Conservation (phyloP, 2,888 invertebrate species). For the Eudemis profundana region DNA sequence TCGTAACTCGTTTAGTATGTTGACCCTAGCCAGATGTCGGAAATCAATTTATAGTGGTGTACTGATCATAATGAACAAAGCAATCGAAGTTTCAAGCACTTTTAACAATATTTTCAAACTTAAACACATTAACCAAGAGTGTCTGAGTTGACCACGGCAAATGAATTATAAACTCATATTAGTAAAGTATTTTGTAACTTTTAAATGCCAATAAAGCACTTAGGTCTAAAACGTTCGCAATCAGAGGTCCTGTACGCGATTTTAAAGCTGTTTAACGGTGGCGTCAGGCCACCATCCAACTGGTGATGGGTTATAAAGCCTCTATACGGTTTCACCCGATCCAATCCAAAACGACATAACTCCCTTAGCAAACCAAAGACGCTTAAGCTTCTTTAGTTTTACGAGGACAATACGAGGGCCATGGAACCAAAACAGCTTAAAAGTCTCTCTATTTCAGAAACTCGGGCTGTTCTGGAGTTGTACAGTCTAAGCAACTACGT, state of each 20-base stretch:
- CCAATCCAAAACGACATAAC: background rate
- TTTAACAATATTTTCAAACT: no score
- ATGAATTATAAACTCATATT: background rate
- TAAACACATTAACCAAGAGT: no score
- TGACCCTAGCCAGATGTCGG: no score
- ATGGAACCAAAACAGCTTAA: background rate
- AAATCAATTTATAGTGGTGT: no score
- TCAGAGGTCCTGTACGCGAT: background rate
- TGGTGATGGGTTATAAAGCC: slow-evolving; percentile 16
- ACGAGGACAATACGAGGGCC: background rate
- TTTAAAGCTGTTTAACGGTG: slow-evolving; percentile 9
- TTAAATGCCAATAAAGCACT: background rate
- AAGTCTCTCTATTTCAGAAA: background rate
- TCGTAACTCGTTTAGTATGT: no score
- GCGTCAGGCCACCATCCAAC: slow-evolving; percentile 1
- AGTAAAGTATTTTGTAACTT: background rate
- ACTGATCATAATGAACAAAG: no score
- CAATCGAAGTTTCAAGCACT: no score
- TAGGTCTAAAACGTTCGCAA: background rate
- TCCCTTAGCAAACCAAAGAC: background rate
- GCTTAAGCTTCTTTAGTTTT: background rate
- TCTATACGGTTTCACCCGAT: background rate
- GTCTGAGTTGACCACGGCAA: no score
- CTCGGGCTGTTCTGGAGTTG: background rate
- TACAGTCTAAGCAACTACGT: slow-evolving; percentile 7